Conservation (phyloP, 1,140 invertebrate genomes). For the Papilio aristodemus region DNA sequence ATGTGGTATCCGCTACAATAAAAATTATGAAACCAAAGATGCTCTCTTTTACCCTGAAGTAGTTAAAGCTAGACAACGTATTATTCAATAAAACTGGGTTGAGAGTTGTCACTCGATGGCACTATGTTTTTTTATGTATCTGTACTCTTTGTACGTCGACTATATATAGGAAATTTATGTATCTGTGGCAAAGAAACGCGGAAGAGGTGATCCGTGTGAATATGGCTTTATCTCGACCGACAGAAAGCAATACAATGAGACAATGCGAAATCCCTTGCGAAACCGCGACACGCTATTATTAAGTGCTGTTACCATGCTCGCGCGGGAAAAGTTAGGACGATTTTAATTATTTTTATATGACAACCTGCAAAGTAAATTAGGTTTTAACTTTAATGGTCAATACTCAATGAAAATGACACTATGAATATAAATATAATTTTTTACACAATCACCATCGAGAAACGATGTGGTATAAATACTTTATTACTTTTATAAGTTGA, state of each 20-base stretch:
- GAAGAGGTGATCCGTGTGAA: constrained; percentile 27
- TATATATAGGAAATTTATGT: constrained; percentile 14
- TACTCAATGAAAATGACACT: too few relatives aligned
- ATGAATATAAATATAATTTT: too few relatives aligned
- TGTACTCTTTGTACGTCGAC: background rate
- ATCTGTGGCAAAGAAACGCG: constrained; percentile 34
- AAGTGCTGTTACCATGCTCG: constrained; percentile 7
- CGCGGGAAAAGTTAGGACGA: background rate
- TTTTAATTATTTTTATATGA: background rate
- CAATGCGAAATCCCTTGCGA: constrained; percentile 34
- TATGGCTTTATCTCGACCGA: constrained; percentile 30
- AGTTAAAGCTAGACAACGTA: background rate
- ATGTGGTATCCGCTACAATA: too few relatives aligned
- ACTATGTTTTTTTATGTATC: background rate
- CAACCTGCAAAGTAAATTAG: background rate
- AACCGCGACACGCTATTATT: constrained; percentile 28
- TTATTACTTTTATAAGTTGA: too few relatives aligned
- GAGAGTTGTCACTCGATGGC: background rate
- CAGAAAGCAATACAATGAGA: constrained; percentile 33
- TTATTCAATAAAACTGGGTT: constrained; percentile 2
- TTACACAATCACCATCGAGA: too few relatives aligned
- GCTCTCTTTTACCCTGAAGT: too few relatives aligned
- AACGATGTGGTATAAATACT: too few relatives aligned
- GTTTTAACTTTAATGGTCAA: too few relatives aligned
- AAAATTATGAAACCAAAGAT: too few relatives aligned